Conservation (phyloP, 2,113 vertebrate species). For the Pygoscelis adeliae region DNA sequence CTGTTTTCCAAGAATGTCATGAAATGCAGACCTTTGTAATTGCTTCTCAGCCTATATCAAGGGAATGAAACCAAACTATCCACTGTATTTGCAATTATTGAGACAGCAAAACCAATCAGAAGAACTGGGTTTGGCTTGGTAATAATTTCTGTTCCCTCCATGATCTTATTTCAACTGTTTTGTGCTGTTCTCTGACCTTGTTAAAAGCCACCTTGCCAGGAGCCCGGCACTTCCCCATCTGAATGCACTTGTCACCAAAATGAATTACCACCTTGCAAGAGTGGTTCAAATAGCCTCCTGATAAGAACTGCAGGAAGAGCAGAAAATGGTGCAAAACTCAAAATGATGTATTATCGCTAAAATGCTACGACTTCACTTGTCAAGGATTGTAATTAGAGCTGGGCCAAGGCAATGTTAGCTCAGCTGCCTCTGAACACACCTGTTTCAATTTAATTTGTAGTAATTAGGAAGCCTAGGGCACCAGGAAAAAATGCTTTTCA, state of each 20-base stretch:
- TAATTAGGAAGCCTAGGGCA: constrained; percentile 44
- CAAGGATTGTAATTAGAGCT: constrained; percentile 15
- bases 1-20: neutral
- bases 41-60: neutral
- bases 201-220: neutral
- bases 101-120: neutral
- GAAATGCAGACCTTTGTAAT: neutral
- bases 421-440: constrained; percentile 54
- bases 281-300: neutral
- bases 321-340: neutral
- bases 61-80: neutral
- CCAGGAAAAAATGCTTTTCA: neutral
- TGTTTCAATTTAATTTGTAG: constrained; percentile 60
- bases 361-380: neutral
- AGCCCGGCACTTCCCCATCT: neutral
- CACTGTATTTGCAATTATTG: neutral
- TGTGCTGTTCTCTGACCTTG: neutral
- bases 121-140: neutral
- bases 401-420: constrained; percentile 40
- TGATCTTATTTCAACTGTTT: neutral
- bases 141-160: neutral
- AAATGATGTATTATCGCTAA: neutral
- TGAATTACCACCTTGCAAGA: neutral
- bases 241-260: neutral
- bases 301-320: neutral